These are phyloP conservation scores for Periparus ater DNA, from an alignment of 2,797 vertebrate genomes.

Conservation along the genomic window DNA sequence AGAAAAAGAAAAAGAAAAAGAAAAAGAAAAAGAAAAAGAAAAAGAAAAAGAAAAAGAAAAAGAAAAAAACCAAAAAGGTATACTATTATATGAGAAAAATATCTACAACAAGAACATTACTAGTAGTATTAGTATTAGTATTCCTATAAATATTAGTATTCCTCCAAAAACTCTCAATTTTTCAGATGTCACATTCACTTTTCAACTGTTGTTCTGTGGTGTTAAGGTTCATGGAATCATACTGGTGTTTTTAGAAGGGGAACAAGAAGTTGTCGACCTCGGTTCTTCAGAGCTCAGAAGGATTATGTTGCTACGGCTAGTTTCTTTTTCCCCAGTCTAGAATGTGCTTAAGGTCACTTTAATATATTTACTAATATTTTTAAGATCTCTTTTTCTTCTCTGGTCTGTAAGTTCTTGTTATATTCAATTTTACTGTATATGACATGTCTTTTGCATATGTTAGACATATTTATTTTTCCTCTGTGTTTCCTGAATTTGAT, in stretches of 20 bases:
- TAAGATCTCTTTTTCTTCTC: neutral
- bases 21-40: neutral
- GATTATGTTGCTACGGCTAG: neutral
- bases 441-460: neutral
- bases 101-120: neutral
- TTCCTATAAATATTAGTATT: no score
- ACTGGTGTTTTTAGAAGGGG: neutral
- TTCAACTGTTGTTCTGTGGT: neutral
- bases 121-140: neutral
- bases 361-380: neutral
- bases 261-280: rapidly evolving
- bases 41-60: neutral
- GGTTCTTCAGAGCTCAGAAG: neutral
- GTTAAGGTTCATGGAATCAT: neutral
- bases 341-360: neutral
- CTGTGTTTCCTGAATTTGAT: neutral
- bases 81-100: neutral
- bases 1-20: neutral
- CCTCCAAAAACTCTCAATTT: neutral
- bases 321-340: neutral
- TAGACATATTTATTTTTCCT: neutral
- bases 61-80: no score
- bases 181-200: neutral
- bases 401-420: neutral
- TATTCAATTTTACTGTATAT: neutral